phyloP scores from a whole-genome alignment of 2,888 invertebrate genomes.

The Drosophila seclusa region DNA sequence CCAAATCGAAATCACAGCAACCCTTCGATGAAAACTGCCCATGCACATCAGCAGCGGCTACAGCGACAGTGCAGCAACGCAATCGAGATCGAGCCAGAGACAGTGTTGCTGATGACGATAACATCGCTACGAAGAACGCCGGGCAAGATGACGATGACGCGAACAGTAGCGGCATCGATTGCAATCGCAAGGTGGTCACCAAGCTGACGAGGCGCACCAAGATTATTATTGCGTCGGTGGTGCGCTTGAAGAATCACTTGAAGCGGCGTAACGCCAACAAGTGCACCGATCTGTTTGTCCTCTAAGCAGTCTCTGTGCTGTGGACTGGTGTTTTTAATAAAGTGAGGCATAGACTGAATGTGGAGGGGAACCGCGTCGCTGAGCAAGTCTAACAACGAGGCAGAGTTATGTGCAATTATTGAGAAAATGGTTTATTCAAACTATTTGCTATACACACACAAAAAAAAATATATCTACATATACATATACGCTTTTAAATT shows the following conservation, averaged over 20 bases:
- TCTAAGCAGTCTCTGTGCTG: constrained; percentile 62
- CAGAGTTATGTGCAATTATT: not conserved
- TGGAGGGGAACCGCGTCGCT: not conserved
- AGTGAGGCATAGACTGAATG: constrained; percentile 11
- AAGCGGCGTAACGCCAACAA: constrained; percentile 83
- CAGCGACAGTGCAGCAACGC: constrained; percentile 38
- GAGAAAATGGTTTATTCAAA: not conserved
- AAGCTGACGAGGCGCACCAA: constrained; percentile 83
- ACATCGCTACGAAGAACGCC: not conserved
- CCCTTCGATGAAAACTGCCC: constrained; percentile 32
- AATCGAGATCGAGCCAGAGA: constrained; percentile 8
- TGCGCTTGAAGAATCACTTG: constrained; percentile 83
- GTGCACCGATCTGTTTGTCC: constrained; percentile 84
- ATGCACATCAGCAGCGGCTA: constrained; percentile 55
- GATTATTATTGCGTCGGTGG: constrained; percentile 82
- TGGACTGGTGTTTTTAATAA: not conserved
- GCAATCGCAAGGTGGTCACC: constrained; percentile 81
- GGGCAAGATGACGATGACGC: constrained; percentile 18
- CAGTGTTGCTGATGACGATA: constrained; percentile 1
- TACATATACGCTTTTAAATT: not conserved
- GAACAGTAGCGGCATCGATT: constrained; percentile 31
- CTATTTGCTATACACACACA: not conserved
- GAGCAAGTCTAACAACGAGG: not conserved
- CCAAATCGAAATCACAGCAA: not conserved
- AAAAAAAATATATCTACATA: not conserved